These are phyloP conservation scores for Akabosia matsudoensis DNA, from an alignment of 1,140 invertebrate genomes.

Conservation along the genomic window DNA sequence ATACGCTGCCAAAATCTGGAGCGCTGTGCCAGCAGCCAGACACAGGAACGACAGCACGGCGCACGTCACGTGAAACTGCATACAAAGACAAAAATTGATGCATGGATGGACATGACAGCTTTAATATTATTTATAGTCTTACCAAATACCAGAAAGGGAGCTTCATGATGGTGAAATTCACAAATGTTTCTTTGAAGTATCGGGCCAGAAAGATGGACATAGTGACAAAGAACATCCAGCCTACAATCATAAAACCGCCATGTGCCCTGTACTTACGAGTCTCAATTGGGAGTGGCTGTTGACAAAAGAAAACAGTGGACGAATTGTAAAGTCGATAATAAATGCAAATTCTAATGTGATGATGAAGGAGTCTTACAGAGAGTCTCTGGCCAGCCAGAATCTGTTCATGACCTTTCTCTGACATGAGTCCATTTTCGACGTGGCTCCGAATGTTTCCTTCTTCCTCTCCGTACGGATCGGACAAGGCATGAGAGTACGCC, in stretches of 20 bases:
- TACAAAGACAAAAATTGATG: neutral
- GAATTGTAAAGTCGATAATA: no score
- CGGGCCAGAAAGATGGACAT: neutral
- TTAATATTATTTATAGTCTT: neutral
- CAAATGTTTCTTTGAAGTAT: conserved; percentile 8
- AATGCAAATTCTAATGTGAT: neutral
- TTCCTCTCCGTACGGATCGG: neutral
- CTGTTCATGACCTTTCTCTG: neutral
- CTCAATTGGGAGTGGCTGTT: neutral
- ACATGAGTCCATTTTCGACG: neutral
- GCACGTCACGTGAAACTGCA: neutral
- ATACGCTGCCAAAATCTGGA: neutral
- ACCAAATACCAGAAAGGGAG: neutral
- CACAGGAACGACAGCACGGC: neutral
- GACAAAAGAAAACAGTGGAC: neutral
- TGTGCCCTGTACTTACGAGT: neutral
- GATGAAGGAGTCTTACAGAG: neutral
- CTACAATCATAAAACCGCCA: neutral
- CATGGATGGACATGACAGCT: neutral
- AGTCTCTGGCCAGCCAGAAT: neutral
- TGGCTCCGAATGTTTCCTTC: neutral
- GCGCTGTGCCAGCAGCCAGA: neutral
- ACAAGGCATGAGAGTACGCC: neutral
- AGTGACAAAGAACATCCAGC: neutral
- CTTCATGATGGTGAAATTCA: neutral